phyloP scores from a whole-genome alignment of 37 sponge, comb jelly and placozoan species.

The Beroe forskalii region DNA sequence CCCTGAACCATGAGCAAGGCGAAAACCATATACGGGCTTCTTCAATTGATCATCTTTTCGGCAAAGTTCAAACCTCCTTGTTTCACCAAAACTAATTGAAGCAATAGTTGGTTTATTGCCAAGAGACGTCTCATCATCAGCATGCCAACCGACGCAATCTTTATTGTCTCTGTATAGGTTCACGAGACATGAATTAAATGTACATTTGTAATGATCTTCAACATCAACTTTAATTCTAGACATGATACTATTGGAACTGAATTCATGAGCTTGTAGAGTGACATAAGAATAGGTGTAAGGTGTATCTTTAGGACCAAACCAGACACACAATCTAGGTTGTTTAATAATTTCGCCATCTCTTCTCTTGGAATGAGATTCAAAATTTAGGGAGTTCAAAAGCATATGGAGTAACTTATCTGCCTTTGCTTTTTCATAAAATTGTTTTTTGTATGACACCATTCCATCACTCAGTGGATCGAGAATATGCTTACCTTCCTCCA shows the following conservation, averaged over 20 bases:
- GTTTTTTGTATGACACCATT: neutral
- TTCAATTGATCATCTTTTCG: neutral
- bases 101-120: conserved; percentile 21
- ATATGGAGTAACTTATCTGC: conserved; percentile 34
- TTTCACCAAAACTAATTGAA: conserved; percentile 14
- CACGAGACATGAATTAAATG: conserved; percentile 54
- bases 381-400: neutral
- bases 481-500: conserved; percentile 5
- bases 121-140: conserved; percentile 16
- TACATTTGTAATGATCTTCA: neutral
- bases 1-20: conserved; percentile 13
- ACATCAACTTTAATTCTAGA: neutral
- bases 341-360: neutral
- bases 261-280: conserved; percentile 7
- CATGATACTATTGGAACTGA: conserved; percentile 20
- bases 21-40: neutral
- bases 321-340: neutral
- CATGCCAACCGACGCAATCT: conserved; percentile 23
- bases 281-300: conserved; percentile 23
- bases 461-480: neutral
- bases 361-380: neutral
- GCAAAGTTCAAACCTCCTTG: conserved; percentile 8
- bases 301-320: conserved; percentile 28
- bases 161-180: conserved; percentile 46
- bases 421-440: neutral